Evolutionary conservation across 1,140 invertebrate species (phyloP), one percentile per base, ranked within the genome.

Genomic region (Manduca sexta): DNA sequence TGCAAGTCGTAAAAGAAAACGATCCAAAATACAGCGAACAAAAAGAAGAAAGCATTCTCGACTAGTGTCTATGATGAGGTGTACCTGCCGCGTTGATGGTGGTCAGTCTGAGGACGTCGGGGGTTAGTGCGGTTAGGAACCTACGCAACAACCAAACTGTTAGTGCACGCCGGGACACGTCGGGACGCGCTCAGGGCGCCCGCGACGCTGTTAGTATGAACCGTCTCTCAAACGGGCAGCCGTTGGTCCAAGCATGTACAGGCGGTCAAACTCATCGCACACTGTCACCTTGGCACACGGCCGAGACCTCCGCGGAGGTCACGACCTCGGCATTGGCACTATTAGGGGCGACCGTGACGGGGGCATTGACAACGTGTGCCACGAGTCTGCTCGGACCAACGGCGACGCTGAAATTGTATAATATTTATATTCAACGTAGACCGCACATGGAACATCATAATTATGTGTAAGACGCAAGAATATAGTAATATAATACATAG

Each of bases 41-140:
- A 70, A 58, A 50, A 52, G 29, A 72, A 69, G 72, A 84, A 84
- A 83, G 79, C 81, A 81, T 84, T 79, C 79, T 75, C 65, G 74
- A 74, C 55, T 26, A 3, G 21, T 8, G 21, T 3, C 21, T 5
- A 8, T 26, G 21, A 26, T 5, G 21, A 5, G 21, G 21, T 68
- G 73, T 86, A 87, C 86, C 86, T 87, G 86, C 76, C 60, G 69
- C 85, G 76, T 87, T 86, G 60, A 87, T 86, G 66, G 85, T 83
- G 47, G 86, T 87, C 77, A 87, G 69, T 80, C 86, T 81, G 60
- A 87, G 71, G 59, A 87, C 83, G 64, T 87, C 83, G 60, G 86
- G 86, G 61, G 86, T 87, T 76, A 87, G 71, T 73, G 86, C 86
- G 44, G 84, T 86, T 81, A 87, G 78, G 74, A 87, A 87, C 84